Evolutionary conservation across 2,888 invertebrate species (phyloP).

Genomic region (Hydrotaea diabolus): DNA sequence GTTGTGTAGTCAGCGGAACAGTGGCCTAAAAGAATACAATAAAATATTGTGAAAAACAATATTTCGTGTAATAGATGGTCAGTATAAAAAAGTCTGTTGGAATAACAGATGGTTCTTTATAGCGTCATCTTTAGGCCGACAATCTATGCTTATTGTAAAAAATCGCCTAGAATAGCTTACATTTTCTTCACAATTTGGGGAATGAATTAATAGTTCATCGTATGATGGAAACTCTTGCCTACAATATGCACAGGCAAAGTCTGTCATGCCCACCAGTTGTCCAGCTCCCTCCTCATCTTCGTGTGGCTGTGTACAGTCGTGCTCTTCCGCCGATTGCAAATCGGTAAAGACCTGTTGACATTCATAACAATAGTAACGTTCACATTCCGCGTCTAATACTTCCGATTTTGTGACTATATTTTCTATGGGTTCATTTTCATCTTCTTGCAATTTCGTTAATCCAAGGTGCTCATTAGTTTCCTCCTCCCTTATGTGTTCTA

Average conservation of each 20-base stretch:
- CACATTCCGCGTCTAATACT: slow-evolving; percentile 25
- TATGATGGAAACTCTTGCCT: not conserved
- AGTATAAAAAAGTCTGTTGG: too few species aligned
- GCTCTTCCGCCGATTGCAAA: slow-evolving; percentile 73
- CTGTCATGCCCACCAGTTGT: not conserved
- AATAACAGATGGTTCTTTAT: too few species aligned
- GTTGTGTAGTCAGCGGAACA: not conserved
- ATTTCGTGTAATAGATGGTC: too few species aligned
- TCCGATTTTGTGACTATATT: not conserved
- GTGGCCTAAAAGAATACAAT: slow-evolving; percentile 42
- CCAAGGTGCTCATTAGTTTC: not conserved
- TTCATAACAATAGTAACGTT: slow-evolving; percentile 75
- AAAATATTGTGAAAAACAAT: too few species aligned
- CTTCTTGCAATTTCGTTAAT: not conserved
- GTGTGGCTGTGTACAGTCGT: slow-evolving; percentile 65
- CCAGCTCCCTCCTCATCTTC: slow-evolving; percentile 18
- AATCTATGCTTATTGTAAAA: too few species aligned
- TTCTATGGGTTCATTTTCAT: not conserved
- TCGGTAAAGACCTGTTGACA: slow-evolving; percentile 74
- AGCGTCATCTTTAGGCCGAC: too few species aligned
- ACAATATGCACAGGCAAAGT: slow-evolving; percentile 23
- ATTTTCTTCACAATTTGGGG: not conserved
- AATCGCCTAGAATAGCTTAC: slow-evolving; percentile 4
- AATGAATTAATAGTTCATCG: slow-evolving; percentile 12
- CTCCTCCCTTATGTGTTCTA: slow-evolving; percentile 47